phyloP scores from a whole-genome alignment of 2,113 vertebrate genomes.

The Capreolus pygargus region DNA sequence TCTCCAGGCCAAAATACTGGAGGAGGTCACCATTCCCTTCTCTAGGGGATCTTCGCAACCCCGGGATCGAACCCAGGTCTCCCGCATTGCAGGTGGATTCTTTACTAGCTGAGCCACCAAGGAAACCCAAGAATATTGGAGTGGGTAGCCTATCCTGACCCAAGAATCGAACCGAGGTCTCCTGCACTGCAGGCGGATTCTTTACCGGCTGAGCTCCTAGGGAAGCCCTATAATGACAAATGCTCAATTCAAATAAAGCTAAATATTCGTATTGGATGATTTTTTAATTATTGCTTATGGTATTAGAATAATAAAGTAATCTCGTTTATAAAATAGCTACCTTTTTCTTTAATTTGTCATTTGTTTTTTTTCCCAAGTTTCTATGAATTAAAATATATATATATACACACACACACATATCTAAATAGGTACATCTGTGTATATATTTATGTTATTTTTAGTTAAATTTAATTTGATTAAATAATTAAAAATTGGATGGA shows the following conservation, averaged over 20 bases:
- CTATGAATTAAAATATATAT: slow-evolving; percentile 22
- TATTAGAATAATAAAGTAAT: slow-evolving; percentile 24
- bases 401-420: background rate
- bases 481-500: background rate
- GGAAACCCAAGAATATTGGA: background rate
- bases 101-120: background rate
- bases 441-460: background rate
- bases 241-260: slow-evolving; percentile 50
- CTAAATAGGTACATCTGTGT: background rate
- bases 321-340: background rate
- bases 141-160: background rate
- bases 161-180: background rate
- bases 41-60: background rate
- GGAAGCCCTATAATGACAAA: slow-evolving; percentile 25
- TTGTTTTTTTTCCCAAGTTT: slow-evolving; percentile 59
- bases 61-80: rapidly evolving
- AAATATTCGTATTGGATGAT: slow-evolving; percentile 33
- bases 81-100: background rate
- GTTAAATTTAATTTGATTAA: slow-evolving; percentile 5
- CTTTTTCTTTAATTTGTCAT: slow-evolving; percentile 37
- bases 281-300: slow-evolving; percentile 55
- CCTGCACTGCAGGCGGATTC: background rate
- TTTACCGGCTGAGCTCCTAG: background rate
- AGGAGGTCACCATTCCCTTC: background rate
- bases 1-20: background rate